Conservation (phyloP, 2,113 vertebrate genomes). For the Excalfactoria chinensis region DNA sequence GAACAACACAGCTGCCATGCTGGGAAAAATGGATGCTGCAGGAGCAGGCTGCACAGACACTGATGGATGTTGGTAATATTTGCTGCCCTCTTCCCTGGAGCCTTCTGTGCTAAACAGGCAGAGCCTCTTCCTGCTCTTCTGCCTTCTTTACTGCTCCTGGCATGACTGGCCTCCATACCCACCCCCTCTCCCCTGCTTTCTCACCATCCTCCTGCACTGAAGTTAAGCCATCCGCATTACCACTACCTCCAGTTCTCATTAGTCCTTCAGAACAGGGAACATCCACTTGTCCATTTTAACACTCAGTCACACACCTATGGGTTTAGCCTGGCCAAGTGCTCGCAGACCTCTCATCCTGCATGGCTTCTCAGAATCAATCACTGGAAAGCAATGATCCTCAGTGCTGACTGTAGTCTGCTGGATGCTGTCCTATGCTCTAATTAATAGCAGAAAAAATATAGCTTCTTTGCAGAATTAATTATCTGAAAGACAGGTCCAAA, state of each 20-base stretch:
- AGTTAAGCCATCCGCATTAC: not conserved
- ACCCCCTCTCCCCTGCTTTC: not conserved
- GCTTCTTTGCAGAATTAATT: not conserved
- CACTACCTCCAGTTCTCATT: not conserved
- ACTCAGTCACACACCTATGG: not conserved
- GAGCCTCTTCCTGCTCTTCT: not conserved
- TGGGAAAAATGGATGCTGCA: not conserved
- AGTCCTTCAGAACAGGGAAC: not conserved
- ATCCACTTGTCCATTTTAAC: not conserved
- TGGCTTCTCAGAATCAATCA: not conserved
- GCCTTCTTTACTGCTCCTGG: not conserved
- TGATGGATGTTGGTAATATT: slow-evolving; percentile 14
- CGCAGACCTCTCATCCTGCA: not conserved
- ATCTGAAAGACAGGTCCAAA: slow-evolving; percentile 7
- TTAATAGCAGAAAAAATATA: not conserved
- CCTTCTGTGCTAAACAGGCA: not conserved
- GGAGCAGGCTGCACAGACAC: slow-evolving; percentile 15
- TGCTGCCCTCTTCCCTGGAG: slow-evolving; percentile 11
- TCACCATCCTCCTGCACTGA: not conserved
- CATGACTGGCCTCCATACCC: not conserved
- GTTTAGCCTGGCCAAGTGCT: not conserved
- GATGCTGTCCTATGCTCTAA: not conserved
- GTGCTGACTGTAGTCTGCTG: not conserved
- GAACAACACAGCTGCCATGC: not conserved
- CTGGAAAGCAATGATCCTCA: not conserved